Evolutionary conservation across 2,797 vertebrate species (phyloP).

Genomic region (Pitangus sulphuratus): DNA sequence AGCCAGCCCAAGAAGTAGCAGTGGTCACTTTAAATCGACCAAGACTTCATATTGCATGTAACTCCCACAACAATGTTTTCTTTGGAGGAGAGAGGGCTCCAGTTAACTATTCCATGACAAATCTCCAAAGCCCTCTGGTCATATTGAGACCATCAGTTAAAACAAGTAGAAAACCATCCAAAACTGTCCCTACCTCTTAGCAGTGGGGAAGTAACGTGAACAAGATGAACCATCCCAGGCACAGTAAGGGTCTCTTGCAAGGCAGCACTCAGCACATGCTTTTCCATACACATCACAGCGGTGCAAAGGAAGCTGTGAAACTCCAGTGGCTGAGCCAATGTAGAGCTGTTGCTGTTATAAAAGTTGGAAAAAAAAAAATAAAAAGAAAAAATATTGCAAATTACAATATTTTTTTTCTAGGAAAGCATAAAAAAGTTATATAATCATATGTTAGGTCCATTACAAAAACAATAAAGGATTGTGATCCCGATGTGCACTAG

Average conservation of each 20-base stretch:
- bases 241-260: constrained; percentile 96
- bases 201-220: constrained; percentile 96
- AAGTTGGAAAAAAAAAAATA: background rate
- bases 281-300: constrained; percentile 96
- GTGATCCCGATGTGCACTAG: background rate
- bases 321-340: constrained; percentile 88
- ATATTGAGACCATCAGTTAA: constrained; percentile 27
- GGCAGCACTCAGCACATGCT: constrained; percentile 96
- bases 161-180: background rate
- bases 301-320: constrained; percentile 95
- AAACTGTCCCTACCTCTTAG: constrained; percentile 87
- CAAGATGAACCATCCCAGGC: constrained; percentile 97
- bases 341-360: constrained; percentile 94
- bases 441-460: background rate
- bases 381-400: background rate
- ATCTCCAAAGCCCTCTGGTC: constrained; percentile 28
- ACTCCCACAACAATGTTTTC: constrained; percentile 1
- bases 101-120: constrained; percentile 6
- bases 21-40: constrained; percentile 19
- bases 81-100: constrained; percentile 23
- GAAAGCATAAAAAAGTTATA: background rate
- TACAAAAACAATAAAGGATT: background rate
- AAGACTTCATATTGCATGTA: background rate
- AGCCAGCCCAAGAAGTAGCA: constrained; percentile 10
- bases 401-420: background rate